Evolutionary conservation across 2,888 invertebrate species (phyloP).

Genomic region (Trachelus troglodyta): DNA sequence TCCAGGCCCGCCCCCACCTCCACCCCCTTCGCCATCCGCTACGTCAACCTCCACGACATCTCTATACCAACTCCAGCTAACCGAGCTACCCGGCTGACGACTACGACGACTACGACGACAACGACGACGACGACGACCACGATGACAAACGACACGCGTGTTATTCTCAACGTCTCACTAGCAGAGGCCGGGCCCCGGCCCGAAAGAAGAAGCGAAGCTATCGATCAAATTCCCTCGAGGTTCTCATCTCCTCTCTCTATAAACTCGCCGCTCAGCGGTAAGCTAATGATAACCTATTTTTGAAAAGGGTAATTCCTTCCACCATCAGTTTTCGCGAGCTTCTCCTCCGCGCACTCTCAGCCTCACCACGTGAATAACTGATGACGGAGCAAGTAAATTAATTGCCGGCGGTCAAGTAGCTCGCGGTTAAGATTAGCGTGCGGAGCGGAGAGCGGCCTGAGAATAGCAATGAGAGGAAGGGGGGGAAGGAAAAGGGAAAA

Average conservation of each 20-base stretch:
- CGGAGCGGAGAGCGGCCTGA: no score
- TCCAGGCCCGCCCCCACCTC: neutral
- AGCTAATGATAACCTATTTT: slow-evolving; percentile 38
- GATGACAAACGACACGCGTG: slow-evolving; percentile 48
- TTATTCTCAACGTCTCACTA: slow-evolving; percentile 13
- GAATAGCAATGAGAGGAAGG: neutral
- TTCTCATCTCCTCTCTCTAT: slow-evolving; percentile 1
- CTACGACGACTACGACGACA: no score
- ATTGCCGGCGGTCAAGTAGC: neutral
- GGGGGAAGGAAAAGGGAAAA: neutral
- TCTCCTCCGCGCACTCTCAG: no score
- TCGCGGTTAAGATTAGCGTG: no score
- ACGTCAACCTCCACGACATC: no score
- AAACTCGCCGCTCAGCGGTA: neutral
- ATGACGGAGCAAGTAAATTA: slow-evolving; percentile 7
- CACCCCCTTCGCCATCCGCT: neutral
- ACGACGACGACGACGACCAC: no score
- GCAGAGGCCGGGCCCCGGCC: slow-evolving; percentile 4
- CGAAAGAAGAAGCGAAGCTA: slow-evolving; percentile 25
- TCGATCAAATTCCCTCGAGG: slow-evolving; percentile 42
- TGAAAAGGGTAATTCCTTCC: slow-evolving; percentile 20
- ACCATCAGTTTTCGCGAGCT: neutral
- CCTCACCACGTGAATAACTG: neutral
- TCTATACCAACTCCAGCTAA: no score
- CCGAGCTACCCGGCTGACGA: no score